phyloP scores from a whole-genome alignment of 2,888 invertebrate genomes.

The Melanophora roralis region DNA sequence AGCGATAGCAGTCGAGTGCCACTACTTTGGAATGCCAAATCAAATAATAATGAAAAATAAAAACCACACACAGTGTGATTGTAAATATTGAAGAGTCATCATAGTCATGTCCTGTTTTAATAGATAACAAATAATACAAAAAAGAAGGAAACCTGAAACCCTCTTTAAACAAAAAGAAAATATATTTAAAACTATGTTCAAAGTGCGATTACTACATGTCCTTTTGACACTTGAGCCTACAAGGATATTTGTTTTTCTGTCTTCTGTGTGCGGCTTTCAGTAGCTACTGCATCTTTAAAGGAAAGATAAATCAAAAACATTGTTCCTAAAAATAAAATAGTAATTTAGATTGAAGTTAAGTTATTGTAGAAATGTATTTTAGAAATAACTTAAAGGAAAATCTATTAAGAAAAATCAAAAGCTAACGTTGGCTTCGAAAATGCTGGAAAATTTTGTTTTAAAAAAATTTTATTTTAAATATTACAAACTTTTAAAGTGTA shows the following conservation, averaged over 20 bases:
- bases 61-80: conserved; percentile 48
- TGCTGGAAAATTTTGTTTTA: too few species aligned
- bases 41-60: conserved; percentile 22
- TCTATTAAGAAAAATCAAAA: too few species aligned
- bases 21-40: conserved; percentile 44
- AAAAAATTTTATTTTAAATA: too few species aligned
- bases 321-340: conserved; percentile 50
- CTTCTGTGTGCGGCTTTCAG: not conserved
- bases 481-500: too few species aligned
- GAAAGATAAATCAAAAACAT: conserved; percentile 47
- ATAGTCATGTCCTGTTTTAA: conserved; percentile 13
- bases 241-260: conserved; percentile 25
- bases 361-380: too few species aligned
- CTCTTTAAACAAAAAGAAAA: conserved; percentile 11
- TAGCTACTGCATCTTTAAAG: conserved; percentile 15
- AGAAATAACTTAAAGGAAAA: too few species aligned
- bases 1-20: conserved; percentile 10
- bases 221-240: conserved; percentile 42
- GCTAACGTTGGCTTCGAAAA: too few species aligned
- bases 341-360: too few species aligned
- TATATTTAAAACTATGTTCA: conserved; percentile 36
- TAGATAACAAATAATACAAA: not conserved
- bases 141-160: not conserved
- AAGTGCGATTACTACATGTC: conserved; percentile 36
- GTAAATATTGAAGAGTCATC: conserved; percentile 32